Conservation (phyloP, 1,140 invertebrate genomes). For the Papilio machaon region DNA sequence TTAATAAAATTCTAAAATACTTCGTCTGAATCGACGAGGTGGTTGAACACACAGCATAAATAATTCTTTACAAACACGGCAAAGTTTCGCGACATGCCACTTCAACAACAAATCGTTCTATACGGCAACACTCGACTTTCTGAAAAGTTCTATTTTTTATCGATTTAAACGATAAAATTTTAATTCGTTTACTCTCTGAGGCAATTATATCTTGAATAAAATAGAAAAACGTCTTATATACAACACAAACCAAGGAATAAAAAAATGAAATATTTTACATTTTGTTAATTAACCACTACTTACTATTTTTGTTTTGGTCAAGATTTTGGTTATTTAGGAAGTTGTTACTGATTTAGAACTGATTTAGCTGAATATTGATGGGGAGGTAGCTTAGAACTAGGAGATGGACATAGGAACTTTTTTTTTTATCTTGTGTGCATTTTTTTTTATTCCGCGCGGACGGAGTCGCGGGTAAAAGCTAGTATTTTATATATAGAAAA, state of each 20-base stretch:
- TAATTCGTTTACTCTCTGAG: background rate
- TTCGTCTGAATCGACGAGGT: background rate
- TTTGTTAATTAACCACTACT: no score
- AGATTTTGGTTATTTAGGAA: no score
- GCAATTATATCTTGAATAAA: background rate
- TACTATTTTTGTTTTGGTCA: no score
- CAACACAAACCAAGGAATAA: background rate
- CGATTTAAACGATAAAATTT: background rate
- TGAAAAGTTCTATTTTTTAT: background rate
- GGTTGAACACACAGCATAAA: background rate
- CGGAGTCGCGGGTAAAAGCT: no score
- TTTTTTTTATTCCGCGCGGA: no score
- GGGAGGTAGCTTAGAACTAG: no score
- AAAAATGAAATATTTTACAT: background rate
- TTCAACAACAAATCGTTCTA: conserved; percentile 8
- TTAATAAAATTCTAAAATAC: background rate
- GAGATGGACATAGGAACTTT: no score
- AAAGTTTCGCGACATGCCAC: conserved; percentile 1
- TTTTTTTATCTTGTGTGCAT: no score
- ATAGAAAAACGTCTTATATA: background rate
- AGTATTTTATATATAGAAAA: background rate
- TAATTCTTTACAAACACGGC: conserved; percentile 7
- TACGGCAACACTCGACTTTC: conserved; percentile 12
- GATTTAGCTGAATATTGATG: no score
- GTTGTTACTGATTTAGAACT: no score